phyloP scores from a whole-genome alignment of 2,888 invertebrate species.

The Unio pictorum region DNA sequence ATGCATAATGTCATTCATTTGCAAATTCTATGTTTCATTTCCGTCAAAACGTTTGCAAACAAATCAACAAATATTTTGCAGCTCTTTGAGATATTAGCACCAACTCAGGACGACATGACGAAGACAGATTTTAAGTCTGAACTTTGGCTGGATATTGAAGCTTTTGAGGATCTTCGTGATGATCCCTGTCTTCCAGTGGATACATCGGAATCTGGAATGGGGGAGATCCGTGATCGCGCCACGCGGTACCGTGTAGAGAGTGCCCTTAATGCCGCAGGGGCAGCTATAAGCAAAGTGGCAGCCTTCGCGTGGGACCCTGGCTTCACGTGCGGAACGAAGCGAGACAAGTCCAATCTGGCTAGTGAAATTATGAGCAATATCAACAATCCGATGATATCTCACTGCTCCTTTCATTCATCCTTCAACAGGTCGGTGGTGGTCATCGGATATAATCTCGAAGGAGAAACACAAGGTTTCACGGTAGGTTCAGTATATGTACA shows the following conservation, averaged over 20 bases:
- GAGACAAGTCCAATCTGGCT: constrained; percentile 25
- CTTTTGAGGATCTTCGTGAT: constrained; percentile 50
- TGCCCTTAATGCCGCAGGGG: constrained; percentile 46
- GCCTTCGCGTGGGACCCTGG: constrained; percentile 59
- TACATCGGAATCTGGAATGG: constrained; percentile 38
- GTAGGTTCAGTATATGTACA: constrained; percentile 23
- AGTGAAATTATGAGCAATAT: constrained; percentile 41
- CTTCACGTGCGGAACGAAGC: constrained; percentile 50
- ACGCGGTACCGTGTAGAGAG: constrained; percentile 51
- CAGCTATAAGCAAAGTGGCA: constrained; percentile 46
- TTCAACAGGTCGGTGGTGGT: constrained; percentile 57
- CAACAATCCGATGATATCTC: constrained; percentile 48
- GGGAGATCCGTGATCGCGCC: constrained; percentile 37
- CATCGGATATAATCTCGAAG: constrained; percentile 54
- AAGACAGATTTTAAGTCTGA: constrained; percentile 27
- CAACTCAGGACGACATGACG: constrained; percentile 14
- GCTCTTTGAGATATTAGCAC: constrained; percentile 32
- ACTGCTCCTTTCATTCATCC: constrained; percentile 55
- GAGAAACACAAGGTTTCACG: constrained; percentile 46
- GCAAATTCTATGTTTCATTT: background rate
- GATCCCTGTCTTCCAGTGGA: constrained; percentile 57
- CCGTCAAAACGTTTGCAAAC: background rate
- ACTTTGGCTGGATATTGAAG: constrained; percentile 58
- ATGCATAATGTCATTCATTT: too few species aligned
- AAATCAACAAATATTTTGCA: constrained; percentile 9